These are phyloP conservation scores for Charaxes varanes DNA, from an alignment of 1,140 invertebrate genomes.

Conservation along the genomic window DNA sequence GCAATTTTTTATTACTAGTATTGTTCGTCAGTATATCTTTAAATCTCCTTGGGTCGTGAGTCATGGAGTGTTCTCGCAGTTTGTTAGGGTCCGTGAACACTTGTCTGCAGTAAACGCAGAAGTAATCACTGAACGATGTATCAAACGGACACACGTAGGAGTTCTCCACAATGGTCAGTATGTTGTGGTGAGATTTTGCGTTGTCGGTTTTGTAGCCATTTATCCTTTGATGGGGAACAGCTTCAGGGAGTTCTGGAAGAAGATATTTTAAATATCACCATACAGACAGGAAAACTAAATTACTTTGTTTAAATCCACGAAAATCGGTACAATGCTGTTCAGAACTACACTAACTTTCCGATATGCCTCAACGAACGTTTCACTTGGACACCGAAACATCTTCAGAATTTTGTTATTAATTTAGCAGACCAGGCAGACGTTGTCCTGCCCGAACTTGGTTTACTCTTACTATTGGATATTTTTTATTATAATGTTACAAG, in stretches of 20 bases:
- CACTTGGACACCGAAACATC: too few relatives aligned
- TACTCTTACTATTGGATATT: too few relatives aligned
- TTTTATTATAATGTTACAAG: too few relatives aligned
- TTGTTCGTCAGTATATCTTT: constrained; percentile 23
- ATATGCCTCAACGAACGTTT: too few relatives aligned
- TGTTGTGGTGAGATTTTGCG: constrained; percentile 25
- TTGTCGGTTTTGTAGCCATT: constrained; percentile 23
- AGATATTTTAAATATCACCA: not conserved
- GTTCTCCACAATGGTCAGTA: constrained; percentile 41
- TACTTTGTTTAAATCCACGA: too few relatives aligned
- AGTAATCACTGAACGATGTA: constrained; percentile 54
- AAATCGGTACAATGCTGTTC: too few relatives aligned
- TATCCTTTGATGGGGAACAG: constrained; percentile 5
- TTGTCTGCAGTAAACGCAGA: constrained; percentile 48
- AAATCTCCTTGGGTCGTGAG: constrained; percentile 42
- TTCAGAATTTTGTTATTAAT: too few relatives aligned
- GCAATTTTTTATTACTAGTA: constrained; percentile 35
- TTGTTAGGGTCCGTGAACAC: constrained; percentile 47
- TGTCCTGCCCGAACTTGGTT: too few relatives aligned
- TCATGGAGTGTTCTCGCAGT: constrained; percentile 42
- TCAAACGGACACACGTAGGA: constrained; percentile 55
- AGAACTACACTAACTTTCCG: too few relatives aligned
- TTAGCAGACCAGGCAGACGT: too few relatives aligned
- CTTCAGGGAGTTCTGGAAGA: constrained; percentile 22
- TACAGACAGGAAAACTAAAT: too few relatives aligned